Base-by-base conservation (phyloP, 2,797 vertebrate species). In the Tragopan temminckii region DNA sequence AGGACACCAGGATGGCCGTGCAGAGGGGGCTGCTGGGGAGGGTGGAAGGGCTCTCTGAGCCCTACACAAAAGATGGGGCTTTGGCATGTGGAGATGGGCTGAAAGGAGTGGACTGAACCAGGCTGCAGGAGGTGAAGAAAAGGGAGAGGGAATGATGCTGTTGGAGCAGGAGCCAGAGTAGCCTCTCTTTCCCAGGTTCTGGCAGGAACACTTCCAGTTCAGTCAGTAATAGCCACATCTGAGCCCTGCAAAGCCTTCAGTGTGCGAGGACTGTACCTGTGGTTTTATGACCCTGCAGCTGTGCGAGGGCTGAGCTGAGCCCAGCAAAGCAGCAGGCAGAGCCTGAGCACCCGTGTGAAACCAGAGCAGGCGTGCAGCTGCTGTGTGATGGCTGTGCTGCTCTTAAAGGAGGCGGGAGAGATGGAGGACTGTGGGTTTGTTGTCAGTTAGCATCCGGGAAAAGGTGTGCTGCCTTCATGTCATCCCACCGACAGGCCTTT, bases 281-380 rank as follows among this genome's bases (percentile, higher is more conserved):
- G 29, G 8, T 45, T 80, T 62, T 45, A 5, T 53, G 20, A 15
- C 36, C 45, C n/a, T 3, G 3, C 11, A 5, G 3, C 1, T 21
- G 17, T 13, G 35, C 4, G 38, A 70, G 69, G 31, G 33, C 53
- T 75, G 85, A 72, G 43, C 2, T 11, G 63, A 83, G 45, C 25
- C n/a, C 21, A 45, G 0, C 15, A 18, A 57, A 63, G 29, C 2
- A 69, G 17, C 36, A 23, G 52, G 66, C 24, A 64, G 43, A 46
- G 21, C 50, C 68, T 8, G 9, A 7, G 63, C 2, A 0, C 13
- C 45, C 17, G 4, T 1, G 1, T 1, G 1, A 64, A 63, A 48
- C 3, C 13, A 15, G 66, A 0, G 29, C 61, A 78, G 64, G n/a
- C 85, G 21, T 46, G 63, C 70, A 59, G 63, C 55, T 72, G 15